Percentiles rank a stretch among this genome's conserved stretches.
Evolutionary conservation across 2,113 vertebrate species (phyloP).

Genomic region (Ageneiosus marmoratus): DNA sequence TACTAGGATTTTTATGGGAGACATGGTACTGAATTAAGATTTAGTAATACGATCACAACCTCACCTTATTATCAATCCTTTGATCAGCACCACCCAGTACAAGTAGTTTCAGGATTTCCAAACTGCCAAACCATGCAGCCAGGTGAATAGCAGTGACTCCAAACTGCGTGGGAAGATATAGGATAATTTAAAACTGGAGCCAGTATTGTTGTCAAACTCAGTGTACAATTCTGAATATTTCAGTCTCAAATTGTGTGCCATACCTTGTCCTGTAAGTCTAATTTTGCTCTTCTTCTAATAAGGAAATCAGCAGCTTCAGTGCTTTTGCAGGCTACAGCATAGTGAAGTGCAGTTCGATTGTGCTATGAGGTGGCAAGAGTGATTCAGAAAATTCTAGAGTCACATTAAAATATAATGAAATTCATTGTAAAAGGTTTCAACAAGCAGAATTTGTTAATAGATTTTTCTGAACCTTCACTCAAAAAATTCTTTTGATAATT

Average conservation of each 20-base stretch:
- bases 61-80: constrained; percentile 80
- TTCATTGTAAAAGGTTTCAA: neutral
- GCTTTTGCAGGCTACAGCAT: constrained; percentile 79
- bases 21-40: neutral
- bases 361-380: constrained; percentile 67
- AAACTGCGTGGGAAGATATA: constrained; percentile 66
- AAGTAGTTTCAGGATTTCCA: constrained; percentile 81
- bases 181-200: neutral
- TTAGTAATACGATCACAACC: neutral
- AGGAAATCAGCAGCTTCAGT: constrained; percentile 78
- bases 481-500: neutral
- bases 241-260: neutral
- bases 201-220: neutral
- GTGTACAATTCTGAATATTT: neutral
- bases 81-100: constrained; percentile 85
- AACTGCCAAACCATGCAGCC: constrained; percentile 87
- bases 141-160: constrained; percentile 85
- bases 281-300: constrained; percentile 81
- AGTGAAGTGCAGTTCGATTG: constrained; percentile 83
- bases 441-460: neutral
- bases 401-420: neutral
- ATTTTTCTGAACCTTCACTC: neutral
- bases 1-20: neutral
- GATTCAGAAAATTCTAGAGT: neutral
- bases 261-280: constrained; percentile 87